Percentiles rank a stretch among this genome's conserved stretches.
Conservation (phyloP, 2,888 invertebrate genomes). For the Phymatocera aterrima region DNA sequence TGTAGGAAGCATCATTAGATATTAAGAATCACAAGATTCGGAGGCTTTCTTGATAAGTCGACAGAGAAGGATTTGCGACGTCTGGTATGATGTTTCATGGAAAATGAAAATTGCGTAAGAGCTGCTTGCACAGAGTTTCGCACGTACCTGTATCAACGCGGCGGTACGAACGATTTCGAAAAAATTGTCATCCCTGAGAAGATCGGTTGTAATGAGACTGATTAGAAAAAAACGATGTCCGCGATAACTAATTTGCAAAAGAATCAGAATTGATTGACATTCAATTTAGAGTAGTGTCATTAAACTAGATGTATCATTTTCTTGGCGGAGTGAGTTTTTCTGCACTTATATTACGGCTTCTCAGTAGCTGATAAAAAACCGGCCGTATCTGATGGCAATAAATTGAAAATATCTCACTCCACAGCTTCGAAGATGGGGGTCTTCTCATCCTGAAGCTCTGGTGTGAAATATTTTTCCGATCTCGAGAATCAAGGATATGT, state of each 20-base stretch:
- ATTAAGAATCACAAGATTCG: neutral
- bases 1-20: neutral
- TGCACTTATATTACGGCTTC: too few species aligned
- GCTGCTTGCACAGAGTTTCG: neutral
- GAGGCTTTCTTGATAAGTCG: too few species aligned
- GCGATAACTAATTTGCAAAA: neutral
- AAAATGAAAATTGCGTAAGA: too few species aligned
- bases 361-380: too few species aligned
- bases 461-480: too few species aligned
- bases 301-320: neutral
- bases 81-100: too few species aligned
- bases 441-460: too few species aligned
- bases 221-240: neutral
- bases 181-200: neutral
- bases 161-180: neutral
- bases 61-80: too few species aligned
- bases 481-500: too few species aligned
- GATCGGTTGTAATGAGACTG: neutral
- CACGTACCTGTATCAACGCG: neutral
- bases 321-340: neutral
- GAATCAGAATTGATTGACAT: neutral
- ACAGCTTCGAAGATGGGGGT: too few species aligned
- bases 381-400: too few species aligned
- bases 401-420: too few species aligned
- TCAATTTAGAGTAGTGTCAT: neutral